Conservation (phyloP, 1,140 invertebrate genomes). For the Nylanderia fulva region DNA sequence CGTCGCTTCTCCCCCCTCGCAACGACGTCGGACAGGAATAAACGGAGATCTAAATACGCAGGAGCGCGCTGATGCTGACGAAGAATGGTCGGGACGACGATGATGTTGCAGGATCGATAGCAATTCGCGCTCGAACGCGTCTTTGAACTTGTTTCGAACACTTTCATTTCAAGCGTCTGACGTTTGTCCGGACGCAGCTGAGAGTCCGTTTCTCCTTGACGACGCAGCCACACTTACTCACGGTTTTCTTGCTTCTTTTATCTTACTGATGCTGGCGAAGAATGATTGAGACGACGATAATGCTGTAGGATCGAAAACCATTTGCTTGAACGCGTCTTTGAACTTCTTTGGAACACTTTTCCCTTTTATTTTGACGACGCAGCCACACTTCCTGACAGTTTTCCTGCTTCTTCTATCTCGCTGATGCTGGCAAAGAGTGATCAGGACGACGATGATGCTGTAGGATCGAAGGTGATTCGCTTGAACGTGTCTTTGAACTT, state of each 20-base stretch:
- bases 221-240: slow-evolving; percentile 73
- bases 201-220: slow-evolving; percentile 58
- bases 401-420: too few species aligned
- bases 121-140: background rate
- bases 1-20: background rate
- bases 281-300: too few species aligned
- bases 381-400: too few species aligned
- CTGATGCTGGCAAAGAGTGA: too few species aligned
- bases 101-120: background rate
- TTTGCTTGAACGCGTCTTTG: too few species aligned
- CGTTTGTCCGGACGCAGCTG: slow-evolving; percentile 32
- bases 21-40: slow-evolving; percentile 57
- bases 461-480: too few species aligned
- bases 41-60: slow-evolving; percentile 53
- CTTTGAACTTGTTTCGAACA: background rate
- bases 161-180: slow-evolving; percentile 3
- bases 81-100: slow-evolving; percentile 8
- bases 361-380: too few species aligned
- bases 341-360: too few species aligned
- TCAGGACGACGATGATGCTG: too few species aligned
- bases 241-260: background rate
- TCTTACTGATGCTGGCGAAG: too few species aligned
- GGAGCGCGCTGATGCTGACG: background rate
- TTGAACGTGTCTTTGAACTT: too few species aligned
- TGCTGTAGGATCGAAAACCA: too few species aligned